Percentiles rank a stretch among this genome's conserved stretches.
phyloP scores from a whole-genome alignment of 2,113 vertebrate species.

The Mirounga angustirostris region DNA sequence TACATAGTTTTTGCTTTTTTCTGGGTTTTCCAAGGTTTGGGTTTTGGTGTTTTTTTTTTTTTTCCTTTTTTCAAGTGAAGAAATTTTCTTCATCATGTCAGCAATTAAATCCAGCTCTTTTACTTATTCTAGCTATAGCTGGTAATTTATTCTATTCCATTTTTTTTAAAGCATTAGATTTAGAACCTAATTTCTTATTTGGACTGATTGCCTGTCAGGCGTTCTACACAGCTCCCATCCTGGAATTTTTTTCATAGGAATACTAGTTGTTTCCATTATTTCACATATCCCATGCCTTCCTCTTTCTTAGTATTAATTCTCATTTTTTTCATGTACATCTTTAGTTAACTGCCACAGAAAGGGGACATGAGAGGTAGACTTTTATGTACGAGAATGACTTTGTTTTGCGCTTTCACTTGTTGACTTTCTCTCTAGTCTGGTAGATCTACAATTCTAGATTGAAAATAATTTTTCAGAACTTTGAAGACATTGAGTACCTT shows the following conservation, averaged over 20 bases:
- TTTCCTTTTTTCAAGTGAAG: background rate
- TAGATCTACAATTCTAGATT: background rate
- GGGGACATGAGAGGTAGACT: background rate
- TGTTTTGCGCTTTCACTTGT: background rate
- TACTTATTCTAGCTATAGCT: background rate
- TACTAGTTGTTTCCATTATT: background rate
- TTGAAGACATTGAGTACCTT: background rate
- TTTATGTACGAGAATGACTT: background rate
- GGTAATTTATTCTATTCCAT: background rate
- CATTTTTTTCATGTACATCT: background rate
- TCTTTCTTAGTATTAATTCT: background rate
- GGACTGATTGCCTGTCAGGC: background rate
- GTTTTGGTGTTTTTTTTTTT: background rate
- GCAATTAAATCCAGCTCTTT: background rate
- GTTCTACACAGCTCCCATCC: background rate
- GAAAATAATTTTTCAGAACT: background rate
- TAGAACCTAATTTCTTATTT: background rate
- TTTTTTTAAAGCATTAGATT: background rate
- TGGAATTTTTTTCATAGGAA: background rate
- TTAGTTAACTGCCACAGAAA: background rate
- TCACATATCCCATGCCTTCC: background rate
- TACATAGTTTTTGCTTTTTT: background rate
- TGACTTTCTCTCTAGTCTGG: background rate
- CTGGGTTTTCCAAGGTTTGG: background rate
- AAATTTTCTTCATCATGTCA: background rate